A percentile compares a stretch with the other conserved stretches of the same genome.
Conservation (phyloP, 2,797 vertebrate genomes). For the Typhlichthys eigenmanni region DNA sequence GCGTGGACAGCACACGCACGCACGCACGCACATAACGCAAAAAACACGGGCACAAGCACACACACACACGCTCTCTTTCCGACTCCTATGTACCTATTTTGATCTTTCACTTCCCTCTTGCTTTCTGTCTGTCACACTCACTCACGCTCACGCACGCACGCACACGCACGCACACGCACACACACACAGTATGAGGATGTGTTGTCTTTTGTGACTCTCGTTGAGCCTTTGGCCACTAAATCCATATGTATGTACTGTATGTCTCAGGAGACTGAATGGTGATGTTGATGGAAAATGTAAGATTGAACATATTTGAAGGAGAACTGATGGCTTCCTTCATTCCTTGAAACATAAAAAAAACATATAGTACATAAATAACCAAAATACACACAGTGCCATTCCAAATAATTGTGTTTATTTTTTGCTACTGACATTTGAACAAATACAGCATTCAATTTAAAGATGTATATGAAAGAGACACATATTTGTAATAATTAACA, state of each 20-base stretch:
- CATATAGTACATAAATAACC: no score
- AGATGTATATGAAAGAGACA: no score
- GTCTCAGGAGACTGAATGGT: no score
- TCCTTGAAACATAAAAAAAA: constrained; percentile 33
- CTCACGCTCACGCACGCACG: constrained; percentile 21
- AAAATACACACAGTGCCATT: no score
- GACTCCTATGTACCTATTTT: not conserved
- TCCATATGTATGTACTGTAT: not conserved
- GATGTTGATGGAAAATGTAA: no score
- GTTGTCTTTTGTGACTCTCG: constrained; percentile 53
- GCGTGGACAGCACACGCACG: no score
- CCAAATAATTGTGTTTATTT: no score
- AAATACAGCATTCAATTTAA: no score
- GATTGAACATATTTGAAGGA: constrained; percentile 15
- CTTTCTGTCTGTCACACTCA: constrained; percentile 23
- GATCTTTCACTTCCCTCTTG: constrained; percentile 11
- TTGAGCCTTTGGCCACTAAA: constrained; percentile 62
- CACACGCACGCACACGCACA: constrained; percentile 26
- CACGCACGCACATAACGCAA: constrained; percentile 16
- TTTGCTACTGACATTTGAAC: no score
- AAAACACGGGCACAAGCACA: constrained; percentile 39
- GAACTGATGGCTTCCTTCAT: constrained; percentile 34
- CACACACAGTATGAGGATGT: constrained; percentile 10
- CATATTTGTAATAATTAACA: no score
- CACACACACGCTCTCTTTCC: constrained; percentile 23